These are phyloP conservation scores for Phengaris alcon DNA, from an alignment of 2,888 invertebrate species.

Conservation along the genomic window DNA sequence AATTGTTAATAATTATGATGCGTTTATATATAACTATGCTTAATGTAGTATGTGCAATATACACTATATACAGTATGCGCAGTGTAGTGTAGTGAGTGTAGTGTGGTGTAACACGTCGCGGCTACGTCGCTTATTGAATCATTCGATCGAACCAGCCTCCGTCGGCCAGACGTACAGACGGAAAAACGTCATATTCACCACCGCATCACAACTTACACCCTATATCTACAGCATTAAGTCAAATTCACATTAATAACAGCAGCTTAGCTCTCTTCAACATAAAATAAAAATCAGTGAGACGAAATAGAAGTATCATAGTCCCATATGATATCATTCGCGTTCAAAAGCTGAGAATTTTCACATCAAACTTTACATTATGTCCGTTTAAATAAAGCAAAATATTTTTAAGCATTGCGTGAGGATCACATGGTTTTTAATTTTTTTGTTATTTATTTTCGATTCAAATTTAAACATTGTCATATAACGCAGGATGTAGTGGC, in stretches of 20 bases:
- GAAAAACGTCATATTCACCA: conserved; percentile 1
- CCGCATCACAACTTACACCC: background rate
- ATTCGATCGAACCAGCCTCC: conserved; percentile 48
- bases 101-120: background rate
- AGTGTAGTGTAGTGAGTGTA: background rate
- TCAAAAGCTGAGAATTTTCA: background rate
- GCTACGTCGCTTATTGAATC: conserved; percentile 34
- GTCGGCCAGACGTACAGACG: conserved; percentile 33
- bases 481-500: background rate
- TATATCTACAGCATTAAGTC: background rate
- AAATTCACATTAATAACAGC: background rate
- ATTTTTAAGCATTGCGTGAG: background rate
- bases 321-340: conserved; percentile 11
- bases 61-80: too few species aligned
- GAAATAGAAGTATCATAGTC: conserved; percentile 16
- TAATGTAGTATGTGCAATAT: too few species aligned
- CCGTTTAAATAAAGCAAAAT: background rate
- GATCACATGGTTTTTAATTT: background rate
- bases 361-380: background rate
- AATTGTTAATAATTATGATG: too few species aligned
- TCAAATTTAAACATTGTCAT: background rate
- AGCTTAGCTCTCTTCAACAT: conserved; percentile 4
- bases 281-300: conserved; percentile 10
- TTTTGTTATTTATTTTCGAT: background rate
- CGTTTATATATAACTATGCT: too few species aligned